These are phyloP conservation scores for Scrobipalpa atriplicella DNA, from an alignment of 2,888 invertebrate genomes.

Conservation along the genomic window DNA sequence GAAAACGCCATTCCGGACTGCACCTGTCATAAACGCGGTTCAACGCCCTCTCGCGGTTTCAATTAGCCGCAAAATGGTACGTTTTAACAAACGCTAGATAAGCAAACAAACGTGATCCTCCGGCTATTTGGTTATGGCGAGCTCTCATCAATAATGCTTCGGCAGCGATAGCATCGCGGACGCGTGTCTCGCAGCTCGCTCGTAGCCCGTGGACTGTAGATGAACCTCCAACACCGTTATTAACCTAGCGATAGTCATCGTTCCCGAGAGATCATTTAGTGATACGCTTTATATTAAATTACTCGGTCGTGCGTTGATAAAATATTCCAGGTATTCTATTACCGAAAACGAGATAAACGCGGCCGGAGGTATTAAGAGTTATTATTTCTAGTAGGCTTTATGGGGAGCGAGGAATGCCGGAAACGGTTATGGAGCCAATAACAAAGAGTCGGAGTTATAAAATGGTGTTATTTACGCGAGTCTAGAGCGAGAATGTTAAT, in stretches of 20 bases:
- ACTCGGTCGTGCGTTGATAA: slow-evolving; percentile 82
- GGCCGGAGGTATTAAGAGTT: slow-evolving; percentile 68
- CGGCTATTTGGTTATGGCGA: slow-evolving; percentile 78
- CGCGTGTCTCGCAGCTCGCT: slow-evolving; percentile 66
- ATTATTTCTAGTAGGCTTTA: slow-evolving; percentile 47
- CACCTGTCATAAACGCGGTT: slow-evolving; percentile 77
- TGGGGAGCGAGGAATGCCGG: slow-evolving; percentile 44
- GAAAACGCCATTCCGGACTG: slow-evolving; percentile 75
- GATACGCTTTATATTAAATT: slow-evolving; percentile 83
- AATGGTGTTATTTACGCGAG: slow-evolving; percentile 48
- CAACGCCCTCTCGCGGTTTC: slow-evolving; percentile 62
- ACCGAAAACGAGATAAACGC: slow-evolving; percentile 77
- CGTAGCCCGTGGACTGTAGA: slow-evolving; percentile 39
- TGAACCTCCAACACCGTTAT: slow-evolving; percentile 80
- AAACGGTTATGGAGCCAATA: slow-evolving; percentile 37
- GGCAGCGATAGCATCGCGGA: slow-evolving; percentile 75
- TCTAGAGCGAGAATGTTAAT: slow-evolving; percentile 59
- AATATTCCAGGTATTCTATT: slow-evolving; percentile 80
- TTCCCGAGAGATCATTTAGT: slow-evolving; percentile 77
- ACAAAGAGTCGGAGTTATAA: slow-evolving; percentile 36
- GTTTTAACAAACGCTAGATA: slow-evolving; percentile 69
- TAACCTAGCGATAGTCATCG: slow-evolving; percentile 78
- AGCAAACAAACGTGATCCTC: slow-evolving; percentile 78
- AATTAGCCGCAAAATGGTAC: slow-evolving; percentile 69
- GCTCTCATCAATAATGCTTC: slow-evolving; percentile 80